Conservation (phyloP, 2,113 vertebrate species). For the Campylorhamphus procurvoides region DNA sequence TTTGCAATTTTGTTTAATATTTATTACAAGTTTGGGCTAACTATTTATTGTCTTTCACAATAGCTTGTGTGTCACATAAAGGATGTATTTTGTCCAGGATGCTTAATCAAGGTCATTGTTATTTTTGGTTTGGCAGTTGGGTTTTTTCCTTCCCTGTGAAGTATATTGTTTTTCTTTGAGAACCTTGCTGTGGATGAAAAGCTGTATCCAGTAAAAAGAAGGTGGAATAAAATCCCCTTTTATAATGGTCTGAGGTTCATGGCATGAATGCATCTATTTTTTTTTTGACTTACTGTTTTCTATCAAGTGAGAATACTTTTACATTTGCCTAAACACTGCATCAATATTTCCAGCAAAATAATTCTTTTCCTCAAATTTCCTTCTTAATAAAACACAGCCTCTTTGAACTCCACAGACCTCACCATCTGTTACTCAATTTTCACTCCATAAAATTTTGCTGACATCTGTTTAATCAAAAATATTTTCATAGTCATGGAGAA, state of each 20-base stretch:
- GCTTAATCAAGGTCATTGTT: background rate
- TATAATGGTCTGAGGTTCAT: background rate
- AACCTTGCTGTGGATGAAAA: background rate
- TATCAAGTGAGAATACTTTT: constrained; percentile 16
- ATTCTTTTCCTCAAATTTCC: constrained; percentile 45
- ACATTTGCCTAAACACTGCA: constrained; percentile 8
- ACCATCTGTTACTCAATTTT: constrained; percentile 65
- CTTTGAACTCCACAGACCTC: constrained; percentile 54
- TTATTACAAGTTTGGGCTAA: background rate
- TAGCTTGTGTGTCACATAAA: background rate
- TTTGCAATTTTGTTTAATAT: background rate
- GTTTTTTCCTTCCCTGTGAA: background rate
- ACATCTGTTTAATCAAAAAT: constrained; percentile 68
- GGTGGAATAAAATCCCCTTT: background rate
- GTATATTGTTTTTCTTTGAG: background rate
- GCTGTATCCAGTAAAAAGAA: background rate
- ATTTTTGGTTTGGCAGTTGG: background rate
- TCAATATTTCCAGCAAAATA: constrained; percentile 58
- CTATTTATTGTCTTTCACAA: background rate
- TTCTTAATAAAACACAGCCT: constrained; percentile 42
- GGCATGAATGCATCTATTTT: background rate
- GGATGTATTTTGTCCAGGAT: background rate
- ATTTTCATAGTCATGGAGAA: constrained; percentile 47
- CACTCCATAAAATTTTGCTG: constrained; percentile 67
- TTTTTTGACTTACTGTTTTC: background rate